Conservation (phyloP, 2,113 vertebrate genomes). For the Ceyx cyanopectus region DNA sequence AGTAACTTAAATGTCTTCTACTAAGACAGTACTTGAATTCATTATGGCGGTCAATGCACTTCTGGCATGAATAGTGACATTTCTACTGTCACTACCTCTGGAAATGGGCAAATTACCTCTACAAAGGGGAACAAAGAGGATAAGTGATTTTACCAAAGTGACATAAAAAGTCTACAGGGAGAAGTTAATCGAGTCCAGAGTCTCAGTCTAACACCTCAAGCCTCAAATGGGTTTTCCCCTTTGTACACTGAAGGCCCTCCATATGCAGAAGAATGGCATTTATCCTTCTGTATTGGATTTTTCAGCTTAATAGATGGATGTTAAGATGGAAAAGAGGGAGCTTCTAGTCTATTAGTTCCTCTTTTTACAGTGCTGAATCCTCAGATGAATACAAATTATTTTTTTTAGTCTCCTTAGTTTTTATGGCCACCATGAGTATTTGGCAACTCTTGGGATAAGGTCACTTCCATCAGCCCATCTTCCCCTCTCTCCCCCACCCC, state of each 20-base stretch:
- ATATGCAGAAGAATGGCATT: not conserved
- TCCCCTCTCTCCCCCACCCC: not conserved
- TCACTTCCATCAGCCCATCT: not conserved
- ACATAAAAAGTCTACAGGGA: not conserved
- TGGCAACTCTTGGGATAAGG: not conserved
- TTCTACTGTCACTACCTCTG: not conserved
- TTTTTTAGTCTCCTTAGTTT: not conserved
- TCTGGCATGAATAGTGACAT: not conserved
- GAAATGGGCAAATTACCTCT: not conserved
- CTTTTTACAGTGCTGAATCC: not conserved
- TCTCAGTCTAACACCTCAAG: not conserved
- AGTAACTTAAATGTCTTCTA: not conserved
- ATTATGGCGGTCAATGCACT: not conserved
- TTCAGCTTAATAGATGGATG: not conserved
- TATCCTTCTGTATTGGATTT: not conserved
- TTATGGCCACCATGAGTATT: not conserved
- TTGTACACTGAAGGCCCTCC: not conserved
- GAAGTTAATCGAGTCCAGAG: not conserved
- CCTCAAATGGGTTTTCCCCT: not conserved
- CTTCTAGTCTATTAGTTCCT: not conserved
- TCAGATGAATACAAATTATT: not conserved
- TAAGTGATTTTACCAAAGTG: not conserved
- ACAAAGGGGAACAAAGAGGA: not conserved
- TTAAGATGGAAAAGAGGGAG: not conserved
- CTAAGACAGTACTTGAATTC: not conserved